A percentile compares a stretch with the other conserved stretches of the same genome.
Conservation (phyloP, 2,113 vertebrate species). For the Furnarius figulus region DNA sequence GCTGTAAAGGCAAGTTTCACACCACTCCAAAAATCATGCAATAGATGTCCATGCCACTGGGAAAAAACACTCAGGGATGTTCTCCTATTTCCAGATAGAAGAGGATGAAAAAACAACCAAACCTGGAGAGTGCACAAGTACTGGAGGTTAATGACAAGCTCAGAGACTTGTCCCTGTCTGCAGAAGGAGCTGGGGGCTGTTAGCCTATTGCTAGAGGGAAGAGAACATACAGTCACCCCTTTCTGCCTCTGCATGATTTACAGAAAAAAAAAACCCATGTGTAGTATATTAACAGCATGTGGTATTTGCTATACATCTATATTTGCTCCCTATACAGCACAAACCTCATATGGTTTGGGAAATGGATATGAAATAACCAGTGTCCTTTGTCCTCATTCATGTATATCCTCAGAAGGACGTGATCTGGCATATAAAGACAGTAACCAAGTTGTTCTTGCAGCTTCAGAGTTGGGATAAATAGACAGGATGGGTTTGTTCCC, state of each 20-base stretch:
- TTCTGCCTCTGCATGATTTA: background rate
- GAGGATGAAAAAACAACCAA: background rate
- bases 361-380: background rate
- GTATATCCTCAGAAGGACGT: background rate
- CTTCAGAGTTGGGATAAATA: background rate
- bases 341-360: background rate
- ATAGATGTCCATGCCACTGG: background rate
- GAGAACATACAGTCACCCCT: background rate
- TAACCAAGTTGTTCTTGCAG: background rate
- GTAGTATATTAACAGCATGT: background rate
- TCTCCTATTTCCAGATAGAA: background rate
- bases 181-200: background rate
- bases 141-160: background rate
- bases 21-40: background rate
- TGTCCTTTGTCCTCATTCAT: background rate
- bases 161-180: background rate
- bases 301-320: background rate
- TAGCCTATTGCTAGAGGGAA: background rate
- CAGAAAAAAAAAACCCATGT: accelerated
- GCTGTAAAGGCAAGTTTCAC: background rate
- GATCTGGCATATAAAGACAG: background rate
- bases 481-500: background rate
- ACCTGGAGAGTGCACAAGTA: background rate
- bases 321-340: background rate
- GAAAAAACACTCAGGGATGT: background rate